Base-by-base conservation (phyloP, 2,113 vertebrate genomes). In the Nanger granti region DNA sequence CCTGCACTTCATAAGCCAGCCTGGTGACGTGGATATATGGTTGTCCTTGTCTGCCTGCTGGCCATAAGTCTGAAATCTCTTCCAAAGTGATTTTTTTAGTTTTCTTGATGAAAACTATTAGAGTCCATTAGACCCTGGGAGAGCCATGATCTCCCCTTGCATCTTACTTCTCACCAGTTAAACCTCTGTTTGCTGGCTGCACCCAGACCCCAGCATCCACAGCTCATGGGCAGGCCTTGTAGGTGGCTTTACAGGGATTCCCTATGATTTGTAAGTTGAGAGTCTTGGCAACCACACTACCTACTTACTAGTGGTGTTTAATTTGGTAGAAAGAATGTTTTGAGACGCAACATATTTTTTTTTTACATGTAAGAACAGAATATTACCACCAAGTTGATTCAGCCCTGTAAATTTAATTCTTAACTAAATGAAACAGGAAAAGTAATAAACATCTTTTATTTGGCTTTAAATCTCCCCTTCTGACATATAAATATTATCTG, bases 321-420 rank as follows among this genome's bases (percentile, higher is more conserved):
- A 92, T 47, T 87, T 87, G 44, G 29, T 95, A 47, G 26, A 87
- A 94, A 84, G 89, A 95, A 64, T 59, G 8, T 85, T 91, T 89
- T 88, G 66, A 94, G 59, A 76, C 54, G 57, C 47, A 93, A 62
- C 24, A 64, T 55, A 59, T 17, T 89, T 76, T 52, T 79, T 34
- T 97, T 90, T 92, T 31, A n/a, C 34, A 73, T 76, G 3, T 85
- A 93, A 95, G 29, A 17, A 29, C 20, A 76, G 47, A 91, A 29
- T 93, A 64, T 92, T 82, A 73, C 76, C 93, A 41, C 60, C 34
- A 92, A 89, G n/a, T 62, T 17, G 88, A 89, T 54, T 93, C 60
- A 89, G 5, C 86, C 20, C 64, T 89, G 0, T 95, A 93, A 95
- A 92, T 95, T 94, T 97, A 94, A 96, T 97, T 97, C 91, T 94